Evolutionary conservation across 2,888 invertebrate species (phyloP), one percentile per base, ranked within the genome.

Genomic region (Synanthedon andrenaeformis): DNA sequence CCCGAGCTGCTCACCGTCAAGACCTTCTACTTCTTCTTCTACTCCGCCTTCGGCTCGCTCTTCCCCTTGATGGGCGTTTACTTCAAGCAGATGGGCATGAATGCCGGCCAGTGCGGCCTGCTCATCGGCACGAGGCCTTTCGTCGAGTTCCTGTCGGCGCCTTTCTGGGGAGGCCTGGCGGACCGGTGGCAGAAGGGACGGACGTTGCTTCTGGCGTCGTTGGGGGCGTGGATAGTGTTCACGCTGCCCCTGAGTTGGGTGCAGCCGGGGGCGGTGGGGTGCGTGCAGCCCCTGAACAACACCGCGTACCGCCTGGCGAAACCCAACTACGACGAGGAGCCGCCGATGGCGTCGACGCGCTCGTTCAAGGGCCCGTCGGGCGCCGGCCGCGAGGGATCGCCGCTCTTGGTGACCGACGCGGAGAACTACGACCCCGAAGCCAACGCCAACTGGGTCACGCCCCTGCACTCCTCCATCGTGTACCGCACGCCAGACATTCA

Each of bases 21-120:
- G 84, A 93, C 96, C 19, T 99, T 99, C 85, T 99, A 99, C 81
- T 98, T 99, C 87, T 98, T 98, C 90, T 99, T 99, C 89, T 99
- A 98, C 83, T 97, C 98, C 49, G 98, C 99, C 1, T 99, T 99
- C 77, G 99, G 99, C 5, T 97, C 97, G 1, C 90, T 99, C 13
- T 99, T 99, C 76, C 99, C 99, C 0, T 88, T 99, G 58, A 96
- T 99, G 94, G 99, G 98, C 42, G 96, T 99, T 51, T 99, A 99
- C 87, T 99, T 99, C 90, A 99, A 99, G 88, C 99, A 99, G 89
- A 94, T 99, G 93, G 98, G 98, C 57, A 98, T 99, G 97, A 98
- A 98, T 82, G 96, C 98, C 1, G 94, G 94, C 14, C 98, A 98
- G 77, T 96, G 96, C 71, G 98, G 98, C 5, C 89, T 96, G 55